These are phyloP conservation scores for Sus cebifrons DNA, from an alignment of 2,797 vertebrate species.

Conservation along the genomic window DNA sequence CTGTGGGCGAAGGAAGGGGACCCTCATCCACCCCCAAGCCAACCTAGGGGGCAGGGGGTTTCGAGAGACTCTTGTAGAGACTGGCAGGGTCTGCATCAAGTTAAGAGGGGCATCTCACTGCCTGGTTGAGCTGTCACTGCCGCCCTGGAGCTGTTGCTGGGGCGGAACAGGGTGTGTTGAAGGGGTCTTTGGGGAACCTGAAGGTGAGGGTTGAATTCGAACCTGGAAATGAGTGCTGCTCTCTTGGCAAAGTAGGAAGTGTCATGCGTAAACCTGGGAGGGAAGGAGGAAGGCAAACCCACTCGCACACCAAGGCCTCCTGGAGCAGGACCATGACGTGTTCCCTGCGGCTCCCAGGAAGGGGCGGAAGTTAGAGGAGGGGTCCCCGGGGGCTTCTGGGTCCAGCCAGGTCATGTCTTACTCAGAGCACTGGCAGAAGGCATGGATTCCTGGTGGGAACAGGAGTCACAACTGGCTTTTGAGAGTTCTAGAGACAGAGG, in stretches of 20 bases:
- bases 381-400: neutral
- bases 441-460: neutral
- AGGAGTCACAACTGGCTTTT: neutral
- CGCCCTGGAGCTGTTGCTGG: no score
- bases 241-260: neutral
- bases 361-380: neutral
- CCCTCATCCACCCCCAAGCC: neutral
- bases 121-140: neutral
- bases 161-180: neutral
- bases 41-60: neutral
- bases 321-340: neutral
- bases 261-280: neutral
- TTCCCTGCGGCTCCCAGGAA: neutral
- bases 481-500: neutral
- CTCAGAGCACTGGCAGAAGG: neutral
- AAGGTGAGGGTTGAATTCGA: neutral
- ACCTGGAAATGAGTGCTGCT: neutral
- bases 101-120: fast-evolving
- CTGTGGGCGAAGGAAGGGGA: neutral
- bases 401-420: neutral
- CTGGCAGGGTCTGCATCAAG: neutral
- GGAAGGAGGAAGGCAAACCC: neutral
- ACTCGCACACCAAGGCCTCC: no score
- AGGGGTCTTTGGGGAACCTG: neutral
- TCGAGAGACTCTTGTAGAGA: neutral